Evolutionary conservation across 2,113 vertebrate genomes (phyloP), one percentile per base, ranked within the genome.

Genomic region (Macrotus californicus): DNA sequence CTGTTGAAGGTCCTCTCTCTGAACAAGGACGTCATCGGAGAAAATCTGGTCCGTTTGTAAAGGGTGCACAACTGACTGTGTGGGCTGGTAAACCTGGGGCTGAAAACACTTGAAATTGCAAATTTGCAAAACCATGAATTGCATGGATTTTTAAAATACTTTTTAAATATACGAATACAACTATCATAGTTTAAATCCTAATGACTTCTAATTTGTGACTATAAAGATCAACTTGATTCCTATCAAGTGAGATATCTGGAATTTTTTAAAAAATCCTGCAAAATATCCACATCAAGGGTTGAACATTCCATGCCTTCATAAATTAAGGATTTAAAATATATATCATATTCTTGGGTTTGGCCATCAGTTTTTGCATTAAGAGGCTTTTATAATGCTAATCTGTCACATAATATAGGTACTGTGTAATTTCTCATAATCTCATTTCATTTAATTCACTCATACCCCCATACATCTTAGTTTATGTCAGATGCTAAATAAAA

Each of bases 161-260:
- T 88, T 41, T 46, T 6, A 46, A 19, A 19, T 18, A 77, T 81
- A 87, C 31, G 80, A 56, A 56, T 67, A 46, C 10, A 59, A 39
- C 22, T 56, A 70, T 69, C 56, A 85, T 52, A 54, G 31, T 87
- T 69, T 52, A 12, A 54, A 67, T 80, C n/a, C 66, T 92, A 94
- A 69, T 80, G 86, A 79, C 43, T n/a, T 81, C 50, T 16, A 75
- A 88, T 94, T 52, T 92, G 48, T 88, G 52, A 48, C 41, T 94
- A 94, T 81, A 95, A 96, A 70, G 67, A 94, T 79, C 81, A 94
- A 79, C 79, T 93, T 89, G 50, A 92, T 89, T 89, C 24, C 89
- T 76, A 93, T 70, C 77, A 89, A 91, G 56, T 95, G 66, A 90
- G 7, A 80, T 89, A 73, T 34, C 54, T 91, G 46, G 80, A 96